These are phyloP conservation scores for Hexactinellida sp. DNA, from an alignment of 37 sponge, comb jelly and placozoan species.

Conservation along the genomic window DNA sequence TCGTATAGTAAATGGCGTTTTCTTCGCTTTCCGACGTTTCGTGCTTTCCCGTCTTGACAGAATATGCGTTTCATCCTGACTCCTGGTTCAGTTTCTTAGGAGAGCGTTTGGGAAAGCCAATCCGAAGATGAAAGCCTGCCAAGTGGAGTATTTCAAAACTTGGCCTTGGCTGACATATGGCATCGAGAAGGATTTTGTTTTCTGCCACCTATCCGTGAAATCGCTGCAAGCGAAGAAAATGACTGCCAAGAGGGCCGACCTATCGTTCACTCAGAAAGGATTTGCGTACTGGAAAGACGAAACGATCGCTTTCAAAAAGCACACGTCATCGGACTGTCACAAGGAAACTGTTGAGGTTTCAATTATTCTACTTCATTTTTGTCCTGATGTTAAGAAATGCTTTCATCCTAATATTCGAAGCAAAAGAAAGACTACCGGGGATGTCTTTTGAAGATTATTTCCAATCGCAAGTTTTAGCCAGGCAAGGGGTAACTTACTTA, in stretches of 20 bases:
- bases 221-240: background rate
- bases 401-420: background rate
- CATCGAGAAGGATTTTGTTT: background rate
- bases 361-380: constrained; percentile 24
- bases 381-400: constrained; percentile 35
- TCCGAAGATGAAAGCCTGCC: background rate
- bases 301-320: constrained; percentile 49
- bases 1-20: background rate
- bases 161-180: background rate
- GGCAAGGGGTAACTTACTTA: constrained; percentile 55
- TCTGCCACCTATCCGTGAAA: constrained; percentile 1
- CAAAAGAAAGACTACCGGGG: constrained; percentile 22
- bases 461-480: constrained; percentile 43
- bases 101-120: background rate
- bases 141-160: background rate
- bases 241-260: constrained; percentile 28
- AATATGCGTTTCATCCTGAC: background rate
- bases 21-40: background rate
- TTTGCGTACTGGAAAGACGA: constrained; percentile 61
- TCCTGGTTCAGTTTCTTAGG: background rate
- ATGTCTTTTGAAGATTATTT: constrained; percentile 39
- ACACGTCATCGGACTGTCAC: constrained; percentile 45
- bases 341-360: constrained; percentile 40
- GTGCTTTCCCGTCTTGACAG: background rate
- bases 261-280: constrained; percentile 50